A percentile compares a stretch with the other conserved stretches of the same genome.
Conservation (phyloP, 1,140 invertebrate species). For the Ctenoplectra terminalis region DNA sequence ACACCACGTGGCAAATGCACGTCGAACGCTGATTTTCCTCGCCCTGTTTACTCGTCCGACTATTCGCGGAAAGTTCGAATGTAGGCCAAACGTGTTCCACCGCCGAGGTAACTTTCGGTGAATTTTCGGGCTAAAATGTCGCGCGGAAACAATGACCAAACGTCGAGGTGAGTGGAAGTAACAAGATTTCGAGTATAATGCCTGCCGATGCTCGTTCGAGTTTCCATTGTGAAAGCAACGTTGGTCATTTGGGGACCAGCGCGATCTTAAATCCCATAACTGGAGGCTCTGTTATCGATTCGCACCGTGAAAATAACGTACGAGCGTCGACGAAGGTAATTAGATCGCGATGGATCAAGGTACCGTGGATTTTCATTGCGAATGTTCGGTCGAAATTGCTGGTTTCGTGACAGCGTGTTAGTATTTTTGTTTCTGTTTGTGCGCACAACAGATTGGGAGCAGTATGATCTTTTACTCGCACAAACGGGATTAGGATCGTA, state of each 20-base stretch:
- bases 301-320: background rate
- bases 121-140: background rate
- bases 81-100: background rate
- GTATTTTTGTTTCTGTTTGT: background rate
- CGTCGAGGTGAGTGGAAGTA: background rate
- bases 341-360: background rate
- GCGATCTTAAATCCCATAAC: background rate
- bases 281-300: background rate
- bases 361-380: background rate
- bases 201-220: background rate
- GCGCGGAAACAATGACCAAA: background rate
- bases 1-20: constrained; percentile 61
- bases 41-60: background rate
- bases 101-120: background rate
- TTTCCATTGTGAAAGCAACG: background rate
- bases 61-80: background rate
- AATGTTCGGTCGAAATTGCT: background rate
- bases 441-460: background rate
- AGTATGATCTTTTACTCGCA: background rate
- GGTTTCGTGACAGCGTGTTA: background rate
- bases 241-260: background rate
- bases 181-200: background rate
- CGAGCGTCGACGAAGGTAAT: background rate
- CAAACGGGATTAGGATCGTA: constrained; percentile 15
- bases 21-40: background rate